Evolutionary conservation across 1,140 invertebrate genomes (phyloP).

Genomic region (Drosophila lowei): DNA sequence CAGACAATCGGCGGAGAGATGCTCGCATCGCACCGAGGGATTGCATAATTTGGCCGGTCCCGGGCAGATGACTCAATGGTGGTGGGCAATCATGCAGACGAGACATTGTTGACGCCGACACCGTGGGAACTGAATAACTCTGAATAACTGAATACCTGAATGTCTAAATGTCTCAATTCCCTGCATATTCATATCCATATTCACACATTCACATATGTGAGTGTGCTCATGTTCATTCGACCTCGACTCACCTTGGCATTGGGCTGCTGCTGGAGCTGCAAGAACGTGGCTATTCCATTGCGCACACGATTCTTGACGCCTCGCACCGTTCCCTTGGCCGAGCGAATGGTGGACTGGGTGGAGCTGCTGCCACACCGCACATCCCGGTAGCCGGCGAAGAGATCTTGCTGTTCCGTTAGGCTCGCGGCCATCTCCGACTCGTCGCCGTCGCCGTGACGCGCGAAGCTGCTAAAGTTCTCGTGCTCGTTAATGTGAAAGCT

Average conservation of each 20-base stretch:
- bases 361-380: constrained; percentile 89
- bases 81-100: constrained; percentile 6
- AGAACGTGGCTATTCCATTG: constrained; percentile 97
- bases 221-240: not conserved
- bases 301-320: constrained; percentile 96
- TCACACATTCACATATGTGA: too few relatives aligned
- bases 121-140: constrained; percentile 47
- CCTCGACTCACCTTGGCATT: constrained; percentile 87
- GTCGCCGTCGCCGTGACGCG: constrained; percentile 71
- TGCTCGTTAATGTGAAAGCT: constrained; percentile 92
- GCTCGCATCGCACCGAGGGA: constrained; percentile 6
- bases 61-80: constrained; percentile 45
- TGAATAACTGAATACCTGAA: constrained; percentile 31
- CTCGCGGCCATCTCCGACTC: constrained; percentile 9
- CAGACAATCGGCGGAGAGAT: constrained; percentile 48
- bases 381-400: constrained; percentile 92
- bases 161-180: too few relatives aligned
- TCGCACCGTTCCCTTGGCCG: constrained; percentile 94
- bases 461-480: constrained; percentile 85
- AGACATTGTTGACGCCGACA: constrained; percentile 2
- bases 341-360: constrained; percentile 89
- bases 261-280: constrained; percentile 89
- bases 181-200: too few relatives aligned
- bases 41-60: constrained; percentile 63
- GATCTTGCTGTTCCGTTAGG: constrained; percentile 84